phyloP scores from a whole-genome alignment of 2,113 vertebrate genomes.

The Mustela lutreola region DNA sequence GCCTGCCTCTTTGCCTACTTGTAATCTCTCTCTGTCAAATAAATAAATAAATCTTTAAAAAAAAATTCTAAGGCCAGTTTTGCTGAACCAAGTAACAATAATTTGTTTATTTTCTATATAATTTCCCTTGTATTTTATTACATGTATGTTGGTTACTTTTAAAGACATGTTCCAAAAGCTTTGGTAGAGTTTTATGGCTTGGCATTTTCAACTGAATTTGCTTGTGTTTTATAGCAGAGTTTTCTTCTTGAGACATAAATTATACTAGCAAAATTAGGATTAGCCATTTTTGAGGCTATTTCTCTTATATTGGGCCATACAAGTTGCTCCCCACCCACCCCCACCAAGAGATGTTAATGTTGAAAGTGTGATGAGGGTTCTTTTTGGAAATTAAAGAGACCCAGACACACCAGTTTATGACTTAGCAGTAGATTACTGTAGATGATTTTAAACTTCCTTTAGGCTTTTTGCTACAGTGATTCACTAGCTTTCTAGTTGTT shows the following conservation, averaged over 20 bases:
- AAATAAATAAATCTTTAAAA: too few relatives aligned
- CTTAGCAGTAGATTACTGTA: not conserved
- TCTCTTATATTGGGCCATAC: not conserved
- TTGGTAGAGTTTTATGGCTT: not conserved
- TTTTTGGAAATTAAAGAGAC: conserved; percentile 20
- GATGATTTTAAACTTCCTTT: not conserved
- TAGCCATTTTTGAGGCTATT: not conserved
- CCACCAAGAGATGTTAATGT: conserved; percentile 23
- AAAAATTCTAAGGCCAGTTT: not conserved
- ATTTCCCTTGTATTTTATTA: not conserved
- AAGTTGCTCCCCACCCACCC: not conserved
- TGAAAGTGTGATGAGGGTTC: not conserved
- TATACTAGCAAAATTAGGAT: conserved; percentile 21
- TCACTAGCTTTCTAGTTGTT: not conserved
- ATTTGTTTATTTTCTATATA: not conserved
- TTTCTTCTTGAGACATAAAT: conserved; percentile 21
- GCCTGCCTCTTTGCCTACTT: too few relatives aligned
- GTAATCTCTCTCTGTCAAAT: too few relatives aligned
- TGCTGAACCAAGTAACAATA: not conserved
- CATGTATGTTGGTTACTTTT: not conserved
- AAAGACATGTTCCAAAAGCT: not conserved
- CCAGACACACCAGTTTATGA: not conserved
- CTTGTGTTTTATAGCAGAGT: not conserved
- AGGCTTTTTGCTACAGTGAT: not conserved
- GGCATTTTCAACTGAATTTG: not conserved